phyloP scores from a whole-genome alignment of 2,888 invertebrate species.

The Hypena proboscidalis region DNA sequence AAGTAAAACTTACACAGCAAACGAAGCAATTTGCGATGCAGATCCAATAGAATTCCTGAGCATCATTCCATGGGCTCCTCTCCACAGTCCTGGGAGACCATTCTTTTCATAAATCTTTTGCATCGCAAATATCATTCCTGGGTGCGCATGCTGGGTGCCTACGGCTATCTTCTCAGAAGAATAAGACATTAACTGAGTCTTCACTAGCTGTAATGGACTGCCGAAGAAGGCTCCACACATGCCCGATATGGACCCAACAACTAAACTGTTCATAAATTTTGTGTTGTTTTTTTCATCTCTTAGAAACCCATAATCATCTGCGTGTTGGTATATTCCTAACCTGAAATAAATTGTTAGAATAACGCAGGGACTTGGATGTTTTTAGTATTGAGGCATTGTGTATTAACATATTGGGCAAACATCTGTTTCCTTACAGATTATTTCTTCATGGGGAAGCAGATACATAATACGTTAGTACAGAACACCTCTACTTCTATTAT shows the following conservation, averaged over 20 bases:
- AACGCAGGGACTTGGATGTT: too few relatives aligned
- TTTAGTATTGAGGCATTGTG: too few relatives aligned
- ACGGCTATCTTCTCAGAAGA: slow-evolving; percentile 92
- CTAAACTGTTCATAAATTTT: slow-evolving; percentile 87
- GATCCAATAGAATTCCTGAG: slow-evolving; percentile 93
- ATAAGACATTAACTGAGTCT: slow-evolving; percentile 94
- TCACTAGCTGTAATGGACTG: slow-evolving; percentile 95
- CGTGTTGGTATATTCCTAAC: slow-evolving; percentile 91
- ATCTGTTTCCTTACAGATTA: too few relatives aligned
- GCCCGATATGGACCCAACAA: slow-evolving; percentile 92
- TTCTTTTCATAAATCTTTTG: slow-evolving; percentile 83
- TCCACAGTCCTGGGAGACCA: slow-evolving; percentile 87
- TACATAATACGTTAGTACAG: too few relatives aligned
- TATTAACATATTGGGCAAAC: too few relatives aligned
- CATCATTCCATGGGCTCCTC: slow-evolving; percentile 91
- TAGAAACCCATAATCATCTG: slow-evolving; percentile 87
- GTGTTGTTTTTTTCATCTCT: slow-evolving; percentile 88
- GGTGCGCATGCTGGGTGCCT: slow-evolving; percentile 93
- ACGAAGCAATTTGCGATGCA: slow-evolving; percentile 92
- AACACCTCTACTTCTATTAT: too few relatives aligned
- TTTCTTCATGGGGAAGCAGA: too few relatives aligned
- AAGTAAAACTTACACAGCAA: slow-evolving; percentile 82
- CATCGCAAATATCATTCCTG: slow-evolving; percentile 88
- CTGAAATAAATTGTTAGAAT: slow-evolving; percentile 70
- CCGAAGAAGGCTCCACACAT: slow-evolving; percentile 91